These are phyloP conservation scores for Lasius platythorax DNA, from an alignment of 2,888 invertebrate genomes.

Conservation along the genomic window DNA sequence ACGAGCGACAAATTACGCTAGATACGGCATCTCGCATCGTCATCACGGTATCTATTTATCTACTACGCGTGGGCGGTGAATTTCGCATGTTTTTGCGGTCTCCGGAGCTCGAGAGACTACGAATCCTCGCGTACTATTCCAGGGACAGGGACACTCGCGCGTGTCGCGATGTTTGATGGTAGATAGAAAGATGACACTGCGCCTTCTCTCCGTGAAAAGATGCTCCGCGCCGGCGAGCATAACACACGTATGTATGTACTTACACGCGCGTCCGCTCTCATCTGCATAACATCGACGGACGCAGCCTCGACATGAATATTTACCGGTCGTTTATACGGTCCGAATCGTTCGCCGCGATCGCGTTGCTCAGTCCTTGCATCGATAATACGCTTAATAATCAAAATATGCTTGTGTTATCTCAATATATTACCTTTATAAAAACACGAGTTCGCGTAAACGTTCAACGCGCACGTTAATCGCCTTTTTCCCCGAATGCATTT, in stretches of 20 bases:
- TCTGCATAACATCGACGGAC: conserved; percentile 79
- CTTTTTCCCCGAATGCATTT: background rate
- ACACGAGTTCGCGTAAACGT: background rate
- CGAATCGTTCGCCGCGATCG: conserved; percentile 61
- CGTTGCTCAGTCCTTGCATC: conserved; percentile 10
- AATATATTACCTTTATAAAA: background rate
- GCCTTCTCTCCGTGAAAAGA: conserved; percentile 71
- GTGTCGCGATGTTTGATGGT: conserved; percentile 72
- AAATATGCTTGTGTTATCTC: conserved; percentile 16
- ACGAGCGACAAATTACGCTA: background rate
- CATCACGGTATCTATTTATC: conserved; percentile 54
- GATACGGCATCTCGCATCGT: background rate
- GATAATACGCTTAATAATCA: conserved; percentile 33
- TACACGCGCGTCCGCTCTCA: conserved; percentile 61
- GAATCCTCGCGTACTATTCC: conserved; percentile 50
- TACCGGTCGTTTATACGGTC: conserved; percentile 78
- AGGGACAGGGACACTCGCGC: conserved; percentile 63
- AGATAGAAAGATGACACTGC: conserved; percentile 75
- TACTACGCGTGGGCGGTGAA: conserved; percentile 46
- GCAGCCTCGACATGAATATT: conserved; percentile 80
- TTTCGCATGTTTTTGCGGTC: conserved; percentile 41
- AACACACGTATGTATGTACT: conserved; percentile 48
- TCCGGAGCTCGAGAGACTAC: conserved; percentile 10
- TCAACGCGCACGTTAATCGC: background rate
- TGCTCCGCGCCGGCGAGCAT: conserved; percentile 53